These are phyloP conservation scores for Litoditis marina DNA, from an alignment of 2,888 invertebrate genomes.

Conservation along the genomic window DNA sequence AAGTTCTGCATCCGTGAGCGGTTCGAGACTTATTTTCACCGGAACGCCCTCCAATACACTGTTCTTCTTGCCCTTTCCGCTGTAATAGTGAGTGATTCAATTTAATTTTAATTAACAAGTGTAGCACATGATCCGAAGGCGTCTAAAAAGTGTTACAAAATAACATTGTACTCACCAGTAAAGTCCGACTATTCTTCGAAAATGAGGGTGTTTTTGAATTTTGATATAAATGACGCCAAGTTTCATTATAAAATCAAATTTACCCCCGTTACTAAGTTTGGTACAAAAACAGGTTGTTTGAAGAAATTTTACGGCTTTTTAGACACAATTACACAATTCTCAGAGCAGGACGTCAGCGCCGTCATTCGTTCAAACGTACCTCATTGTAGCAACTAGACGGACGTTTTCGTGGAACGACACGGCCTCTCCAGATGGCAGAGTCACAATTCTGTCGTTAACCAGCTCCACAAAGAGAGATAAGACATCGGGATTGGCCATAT, in stretches of 20 bases:
- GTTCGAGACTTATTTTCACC: slow-evolving; percentile 31
- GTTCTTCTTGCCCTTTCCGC: slow-evolving; percentile 33
- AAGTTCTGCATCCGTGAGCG: slow-evolving; percentile 42
- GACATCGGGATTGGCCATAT: slow-evolving; percentile 87
- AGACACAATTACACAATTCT: no score
- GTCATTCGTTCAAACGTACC: no score
- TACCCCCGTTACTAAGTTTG: no score
- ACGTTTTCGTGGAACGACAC: slow-evolving; percentile 80
- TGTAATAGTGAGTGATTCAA: slow-evolving; percentile 6
- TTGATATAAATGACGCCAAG: no score
- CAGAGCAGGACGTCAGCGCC: no score
- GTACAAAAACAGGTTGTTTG: no score
- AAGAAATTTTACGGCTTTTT: no score
- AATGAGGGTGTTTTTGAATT: no score
- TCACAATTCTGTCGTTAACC: slow-evolving; percentile 66
- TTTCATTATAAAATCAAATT: no score
- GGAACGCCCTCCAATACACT: slow-evolving; percentile 36
- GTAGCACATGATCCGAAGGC: not conserved
- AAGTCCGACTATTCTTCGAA: not conserved
- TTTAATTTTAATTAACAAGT: not conserved
- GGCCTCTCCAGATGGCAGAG: slow-evolving; percentile 83
- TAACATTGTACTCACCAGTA: not conserved
- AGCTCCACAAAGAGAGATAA: slow-evolving; percentile 64
- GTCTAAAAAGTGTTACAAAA: not conserved
- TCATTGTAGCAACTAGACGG: slow-evolving; percentile 84